Evolutionary conservation across 2,888 invertebrate genomes (phyloP), one percentile per base, ranked within the genome.

Genomic region (Xanthorhoe spadicearia): DNA sequence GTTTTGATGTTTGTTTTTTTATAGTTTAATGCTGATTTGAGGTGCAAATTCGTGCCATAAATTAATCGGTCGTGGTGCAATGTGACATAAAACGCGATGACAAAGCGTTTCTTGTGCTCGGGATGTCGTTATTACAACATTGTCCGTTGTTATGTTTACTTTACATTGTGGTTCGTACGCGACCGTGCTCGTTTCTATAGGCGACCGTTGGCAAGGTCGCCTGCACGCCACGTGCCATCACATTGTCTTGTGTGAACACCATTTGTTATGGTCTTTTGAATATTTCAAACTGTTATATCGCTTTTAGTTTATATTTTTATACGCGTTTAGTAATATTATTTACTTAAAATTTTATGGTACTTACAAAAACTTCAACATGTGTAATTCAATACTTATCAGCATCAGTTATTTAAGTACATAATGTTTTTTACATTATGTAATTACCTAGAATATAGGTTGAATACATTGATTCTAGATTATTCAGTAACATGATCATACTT

Each of bases 131-230:
- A 63, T 70, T 63, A 66, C 66, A 79, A 82, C 84, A 81, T 81
- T 81, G 84, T 83, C 78, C 76, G 68, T 23, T 74, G 77, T 75
- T 73, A 75, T 79, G 77, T 81, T 82, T 80, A 80, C 76, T 70
- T 79, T 77, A 79, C 81, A 78, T 77, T 80, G 81, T 79, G 71
- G 74, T 60, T 70, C 71, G 75, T 70, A 73, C 74, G 75, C 72
- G 77, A 73, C 72, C 75, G 74, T 76, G 73, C 71, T 73, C 75
- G 77, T 79, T 78, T 80, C 77, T 78, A 78, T 77, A 64, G 69
- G 69, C 73, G 69, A 75, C 71, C 75, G 75, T 60, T 69, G 73
- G 74, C 88, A 89, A 89, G 89, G 89, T 88, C 89, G 77, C 68
- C 58, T 70, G 83, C 84, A 84, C 85, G 88, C 88, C 87, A 89